Evolutionary conservation across 2,797 vertebrate genomes (phyloP).

Genomic region (Gorsachius magnificus): DNA sequence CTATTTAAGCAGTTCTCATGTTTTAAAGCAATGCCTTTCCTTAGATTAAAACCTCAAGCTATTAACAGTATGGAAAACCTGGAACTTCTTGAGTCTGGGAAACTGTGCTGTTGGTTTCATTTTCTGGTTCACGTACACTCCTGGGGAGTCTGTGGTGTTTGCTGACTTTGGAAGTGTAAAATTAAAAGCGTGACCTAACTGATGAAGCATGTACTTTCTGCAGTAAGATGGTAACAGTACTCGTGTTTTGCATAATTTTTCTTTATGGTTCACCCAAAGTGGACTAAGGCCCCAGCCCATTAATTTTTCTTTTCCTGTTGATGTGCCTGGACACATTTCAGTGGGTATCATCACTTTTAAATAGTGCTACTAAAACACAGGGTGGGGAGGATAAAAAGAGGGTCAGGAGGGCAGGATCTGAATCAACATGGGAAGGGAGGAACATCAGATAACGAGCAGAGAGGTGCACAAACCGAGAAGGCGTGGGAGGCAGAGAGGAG

Average conservation of each 20-base stretch:
- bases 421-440: constrained; percentile 39
- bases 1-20: background rate
- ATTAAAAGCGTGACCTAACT: background rate
- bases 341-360: constrained; percentile 12
- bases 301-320: constrained; percentile 39
- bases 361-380: background rate
- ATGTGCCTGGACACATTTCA: constrained; percentile 40
- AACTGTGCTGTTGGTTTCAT: background rate
- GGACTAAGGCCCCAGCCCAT: background rate
- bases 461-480: background rate
- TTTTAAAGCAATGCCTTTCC: background rate
- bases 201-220: background rate
- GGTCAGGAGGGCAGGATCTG: constrained; percentile 45
- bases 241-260: background rate
- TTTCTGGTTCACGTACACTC: background rate
- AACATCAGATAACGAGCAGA: background rate
- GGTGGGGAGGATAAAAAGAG: constrained; percentile 12
- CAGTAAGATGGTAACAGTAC: background rate
- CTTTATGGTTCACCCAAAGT: background rate
- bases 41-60: background rate
- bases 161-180: background rate
- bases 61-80: background rate
- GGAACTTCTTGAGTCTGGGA: background rate
- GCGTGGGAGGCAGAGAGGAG: background rate
- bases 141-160: background rate